Percentiles rank a stretch among this genome's conserved stretches.
Conservation (phyloP, 2,888 invertebrate species). For the Punctoribates punctum region DNA sequence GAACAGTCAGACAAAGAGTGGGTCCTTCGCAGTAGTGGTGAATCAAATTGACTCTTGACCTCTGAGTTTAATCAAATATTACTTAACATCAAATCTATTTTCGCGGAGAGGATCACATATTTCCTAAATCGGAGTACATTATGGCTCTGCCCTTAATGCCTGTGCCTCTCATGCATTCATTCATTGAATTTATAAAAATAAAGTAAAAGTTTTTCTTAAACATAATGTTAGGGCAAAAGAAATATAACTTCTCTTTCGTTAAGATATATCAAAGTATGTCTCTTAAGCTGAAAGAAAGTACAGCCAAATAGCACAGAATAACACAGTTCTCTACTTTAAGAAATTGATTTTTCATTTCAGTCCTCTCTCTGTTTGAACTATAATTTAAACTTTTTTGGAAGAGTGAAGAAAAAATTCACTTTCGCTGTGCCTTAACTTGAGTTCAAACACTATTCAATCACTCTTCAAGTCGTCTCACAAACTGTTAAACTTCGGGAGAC, state of each 20-base stretch:
- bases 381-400: background rate
- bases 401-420: constrained; percentile 10
- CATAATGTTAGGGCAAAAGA: background rate
- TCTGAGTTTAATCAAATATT: background rate
- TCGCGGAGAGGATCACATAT: background rate
- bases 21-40: background rate
- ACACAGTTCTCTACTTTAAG: constrained; percentile 24
- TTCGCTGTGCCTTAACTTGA: background rate
- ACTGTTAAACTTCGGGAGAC: constrained; percentile 13
- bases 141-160: background rate
- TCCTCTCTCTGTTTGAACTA: background rate
- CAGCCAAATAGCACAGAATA: background rate
- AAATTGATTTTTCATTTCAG: constrained; percentile 16
- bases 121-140: too few species aligned
- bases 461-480: background rate
- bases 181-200: constrained; percentile 9
- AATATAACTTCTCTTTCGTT: background rate
- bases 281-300: background rate
- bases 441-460: background rate
- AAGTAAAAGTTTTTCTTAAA: background rate
- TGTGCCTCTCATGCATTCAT: constrained; percentile 27
- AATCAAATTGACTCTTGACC: constrained; percentile 27
- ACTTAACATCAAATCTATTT: background rate
- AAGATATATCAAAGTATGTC: background rate
- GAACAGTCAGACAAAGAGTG: background rate